Evolutionary conservation across 2,113 vertebrate species (phyloP).

Genomic region (Narcine bancroftii): DNA sequence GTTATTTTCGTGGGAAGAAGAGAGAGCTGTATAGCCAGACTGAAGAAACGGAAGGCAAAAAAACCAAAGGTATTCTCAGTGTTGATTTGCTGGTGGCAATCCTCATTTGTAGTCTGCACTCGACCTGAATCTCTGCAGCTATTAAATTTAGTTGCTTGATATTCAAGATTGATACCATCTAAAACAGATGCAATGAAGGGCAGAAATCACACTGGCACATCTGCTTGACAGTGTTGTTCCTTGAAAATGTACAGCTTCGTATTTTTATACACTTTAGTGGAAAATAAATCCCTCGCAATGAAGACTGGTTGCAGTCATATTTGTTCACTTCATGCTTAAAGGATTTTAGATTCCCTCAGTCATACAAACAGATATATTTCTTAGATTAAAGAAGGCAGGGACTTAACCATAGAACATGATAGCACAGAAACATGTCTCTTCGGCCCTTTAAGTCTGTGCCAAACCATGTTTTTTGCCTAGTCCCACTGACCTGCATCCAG

Average conservation of each 20-base stretch:
- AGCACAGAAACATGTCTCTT: too few relatives aligned
- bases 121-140: neutral
- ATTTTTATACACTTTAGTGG: slow-evolving; percentile 20
- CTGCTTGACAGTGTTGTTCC: neutral
- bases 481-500: too few relatives aligned
- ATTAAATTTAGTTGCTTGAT: neutral
- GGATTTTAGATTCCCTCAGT: slow-evolving; percentile 1
- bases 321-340: slow-evolving; percentile 18
- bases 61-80: neutral
- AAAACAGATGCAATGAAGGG: neutral
- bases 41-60: neutral
- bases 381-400: neutral
- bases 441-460: too few relatives aligned
- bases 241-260: neutral
- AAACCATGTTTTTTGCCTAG: too few relatives aligned
- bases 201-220: slow-evolving; percentile 16
- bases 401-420: neutral
- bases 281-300: slow-evolving; percentile 6
- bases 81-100: neutral
- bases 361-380: neutral
- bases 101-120: neutral
- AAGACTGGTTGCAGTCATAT: slow-evolving; percentile 17
- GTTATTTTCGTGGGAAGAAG: neutral
- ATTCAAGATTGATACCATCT: neutral
- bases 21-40: neutral